These are phyloP conservation scores for Conus canariensis DNA, from an alignment of 2,888 invertebrate genomes.

Conservation along the genomic window DNA sequence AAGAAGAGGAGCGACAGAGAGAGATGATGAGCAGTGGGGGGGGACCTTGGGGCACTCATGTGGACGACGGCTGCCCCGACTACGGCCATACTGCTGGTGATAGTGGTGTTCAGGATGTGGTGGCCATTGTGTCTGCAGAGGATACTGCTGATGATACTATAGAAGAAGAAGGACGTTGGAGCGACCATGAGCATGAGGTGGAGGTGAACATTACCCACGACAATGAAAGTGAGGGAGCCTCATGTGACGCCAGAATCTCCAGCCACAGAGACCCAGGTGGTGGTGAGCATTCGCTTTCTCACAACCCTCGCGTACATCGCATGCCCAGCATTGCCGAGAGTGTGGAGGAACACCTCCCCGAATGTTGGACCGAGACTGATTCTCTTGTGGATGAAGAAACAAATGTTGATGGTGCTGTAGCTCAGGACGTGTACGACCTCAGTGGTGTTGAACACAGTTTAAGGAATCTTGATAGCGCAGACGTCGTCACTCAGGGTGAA, in stretches of 20 bases:
- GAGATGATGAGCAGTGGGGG: slow-evolving; percentile 6
- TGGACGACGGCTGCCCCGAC: not conserved
- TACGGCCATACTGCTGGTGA: slow-evolving; percentile 31
- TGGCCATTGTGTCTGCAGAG: slow-evolving; percentile 35
- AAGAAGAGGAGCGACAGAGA: slow-evolving; percentile 31
- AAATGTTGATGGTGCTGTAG: slow-evolving; percentile 4
- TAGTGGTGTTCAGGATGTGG: slow-evolving; percentile 34
- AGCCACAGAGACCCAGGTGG: no score
- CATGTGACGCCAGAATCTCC: not conserved
- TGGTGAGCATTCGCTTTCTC: not conserved
- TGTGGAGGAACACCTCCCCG: slow-evolving; percentile 29
- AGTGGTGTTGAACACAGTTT: not conserved
- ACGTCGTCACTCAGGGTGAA: slow-evolving; percentile 25
- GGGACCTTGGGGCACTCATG: slow-evolving; percentile 36
- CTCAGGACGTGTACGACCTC: slow-evolving; percentile 12
- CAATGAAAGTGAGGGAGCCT: not conserved
- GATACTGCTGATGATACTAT: slow-evolving; percentile 37
- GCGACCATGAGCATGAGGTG: not conserved
- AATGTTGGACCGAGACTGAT: not conserved
- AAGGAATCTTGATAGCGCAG: not conserved
- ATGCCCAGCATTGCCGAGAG: slow-evolving; percentile 28
- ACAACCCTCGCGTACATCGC: not conserved
- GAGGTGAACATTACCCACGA: not conserved
- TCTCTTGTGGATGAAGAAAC: slow-evolving; percentile 15
- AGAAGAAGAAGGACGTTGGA: not conserved